These are phyloP conservation scores for Neomorphus geoffroyi DNA, from an alignment of 2,797 vertebrate species.

Conservation along the genomic window DNA sequence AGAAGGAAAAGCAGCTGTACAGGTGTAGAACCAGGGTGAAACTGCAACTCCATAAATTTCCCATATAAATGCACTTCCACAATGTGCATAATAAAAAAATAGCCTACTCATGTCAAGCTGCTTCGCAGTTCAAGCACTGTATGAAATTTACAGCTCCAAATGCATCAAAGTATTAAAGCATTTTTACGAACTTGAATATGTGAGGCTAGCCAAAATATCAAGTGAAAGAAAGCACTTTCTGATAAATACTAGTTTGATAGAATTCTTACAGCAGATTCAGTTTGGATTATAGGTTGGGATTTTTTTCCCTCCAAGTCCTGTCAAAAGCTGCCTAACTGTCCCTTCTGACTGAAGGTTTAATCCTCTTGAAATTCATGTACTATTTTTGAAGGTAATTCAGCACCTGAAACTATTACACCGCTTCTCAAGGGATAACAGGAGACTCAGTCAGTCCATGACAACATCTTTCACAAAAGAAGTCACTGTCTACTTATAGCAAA, in stretches of 20 bases:
- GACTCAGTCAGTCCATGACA: background rate
- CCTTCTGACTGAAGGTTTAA: background rate
- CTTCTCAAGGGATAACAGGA: background rate
- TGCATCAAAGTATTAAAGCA: conserved; percentile 26
- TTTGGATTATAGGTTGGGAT: background rate
- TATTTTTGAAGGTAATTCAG: background rate
- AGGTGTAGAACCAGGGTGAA: background rate
- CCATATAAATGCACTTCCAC: background rate
- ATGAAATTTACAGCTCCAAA: background rate
- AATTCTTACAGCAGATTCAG: background rate
- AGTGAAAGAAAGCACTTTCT: conserved; percentile 22
- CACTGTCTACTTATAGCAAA: background rate
- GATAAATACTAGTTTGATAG: background rate
- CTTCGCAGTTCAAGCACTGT: background rate
- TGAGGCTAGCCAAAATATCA: background rate
- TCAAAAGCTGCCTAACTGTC: background rate
- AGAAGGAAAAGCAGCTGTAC: background rate
- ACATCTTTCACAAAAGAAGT: background rate
- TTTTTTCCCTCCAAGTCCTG: background rate
- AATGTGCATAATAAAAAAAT: background rate
- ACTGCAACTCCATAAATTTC: conserved; percentile 4
- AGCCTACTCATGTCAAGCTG: background rate
- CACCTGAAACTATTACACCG: background rate
- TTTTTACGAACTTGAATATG: background rate
- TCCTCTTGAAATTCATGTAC: background rate